These are phyloP conservation scores for Pyrgilauda ruficollis DNA, from an alignment of 2,113 vertebrate genomes.

Conservation along the genomic window DNA sequence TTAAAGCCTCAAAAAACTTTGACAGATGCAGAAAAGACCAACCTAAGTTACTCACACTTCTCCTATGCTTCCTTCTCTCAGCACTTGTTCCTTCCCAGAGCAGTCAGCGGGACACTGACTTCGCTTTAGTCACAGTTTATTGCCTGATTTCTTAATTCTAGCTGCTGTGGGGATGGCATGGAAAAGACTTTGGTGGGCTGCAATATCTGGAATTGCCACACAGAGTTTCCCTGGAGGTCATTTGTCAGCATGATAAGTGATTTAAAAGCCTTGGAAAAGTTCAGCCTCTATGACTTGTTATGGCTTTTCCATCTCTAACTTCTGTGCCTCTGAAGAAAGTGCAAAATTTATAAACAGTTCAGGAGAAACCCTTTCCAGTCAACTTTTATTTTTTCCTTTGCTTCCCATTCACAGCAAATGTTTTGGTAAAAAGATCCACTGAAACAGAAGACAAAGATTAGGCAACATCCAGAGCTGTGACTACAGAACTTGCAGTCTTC, in stretches of 20 bases:
- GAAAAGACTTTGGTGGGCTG: conserved; percentile 26
- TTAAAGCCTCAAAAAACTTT: background rate
- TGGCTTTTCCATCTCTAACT: conserved; percentile 13
- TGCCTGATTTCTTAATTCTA: background rate
- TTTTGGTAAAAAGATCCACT: background rate
- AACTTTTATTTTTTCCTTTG: background rate
- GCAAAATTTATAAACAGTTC: background rate
- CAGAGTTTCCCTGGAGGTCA: background rate
- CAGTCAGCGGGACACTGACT: background rate
- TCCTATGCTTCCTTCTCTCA: background rate
- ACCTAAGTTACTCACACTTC: background rate
- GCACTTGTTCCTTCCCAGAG: background rate
- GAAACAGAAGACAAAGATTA: background rate
- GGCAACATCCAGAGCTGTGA: background rate
- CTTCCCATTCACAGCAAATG: background rate
- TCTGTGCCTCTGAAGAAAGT: background rate
- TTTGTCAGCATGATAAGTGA: background rate
- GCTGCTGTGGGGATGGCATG: background rate
- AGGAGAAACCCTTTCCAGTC: background rate
- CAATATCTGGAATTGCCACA: background rate
- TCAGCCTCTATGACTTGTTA: background rate
- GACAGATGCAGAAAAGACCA: background rate
- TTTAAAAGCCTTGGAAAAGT: conserved; percentile 3
- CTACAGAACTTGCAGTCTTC: background rate
- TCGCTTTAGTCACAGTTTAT: background rate